Base-by-base conservation (phyloP, 92 coral and sea anemone genomes). In the Zoanthus sociatus region DNA sequence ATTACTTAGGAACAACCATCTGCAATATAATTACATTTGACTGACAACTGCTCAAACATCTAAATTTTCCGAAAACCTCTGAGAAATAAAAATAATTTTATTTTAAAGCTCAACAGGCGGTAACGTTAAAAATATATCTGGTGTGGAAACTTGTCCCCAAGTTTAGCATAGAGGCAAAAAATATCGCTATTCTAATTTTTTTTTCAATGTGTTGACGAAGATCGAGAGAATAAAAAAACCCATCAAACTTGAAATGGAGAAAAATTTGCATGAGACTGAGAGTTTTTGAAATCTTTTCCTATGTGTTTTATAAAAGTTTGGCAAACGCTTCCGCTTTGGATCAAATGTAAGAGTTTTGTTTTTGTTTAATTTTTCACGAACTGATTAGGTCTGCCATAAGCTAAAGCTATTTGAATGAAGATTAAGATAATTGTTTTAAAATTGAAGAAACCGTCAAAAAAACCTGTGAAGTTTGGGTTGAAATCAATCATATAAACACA, bases 291-390 rank as follows among this genome's bases (percentile, higher is more conserved):
- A 60, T n/a, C 44, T 63, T 66, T 30, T 47, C 4, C n/a, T 63
- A 16, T 14, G 58, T 74, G 58, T 81, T 64, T n/a, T 81, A 21
- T 7, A 81, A 66, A 26, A 56, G 70, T 66, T 81, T 66, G 60
- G 13, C 45, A 79, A 79, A 64, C 74, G 64, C 14, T 79, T 79
- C 74, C 84, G 73, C 14, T n/a, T 67, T 37, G 61, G 64, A 32
- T 63, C 61, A 42, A 81, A 64, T 20, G 9, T 2, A 18, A 60
- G 51, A 78, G 37, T 60, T 78, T 78, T 78, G 84, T 78, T 78
- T 78, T 56, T 48, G 6, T 32, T 60, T 60, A 31, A 18, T 56
- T 66, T 46, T 64, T 63, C 46, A 45, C 85, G 51, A 63, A 81
- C 15, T 64, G 60, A 50, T 0, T 9, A 10, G 2, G 37, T 64